Conservation (phyloP, 2,797 vertebrate genomes). For the Astyanax mexicanus region DNA sequence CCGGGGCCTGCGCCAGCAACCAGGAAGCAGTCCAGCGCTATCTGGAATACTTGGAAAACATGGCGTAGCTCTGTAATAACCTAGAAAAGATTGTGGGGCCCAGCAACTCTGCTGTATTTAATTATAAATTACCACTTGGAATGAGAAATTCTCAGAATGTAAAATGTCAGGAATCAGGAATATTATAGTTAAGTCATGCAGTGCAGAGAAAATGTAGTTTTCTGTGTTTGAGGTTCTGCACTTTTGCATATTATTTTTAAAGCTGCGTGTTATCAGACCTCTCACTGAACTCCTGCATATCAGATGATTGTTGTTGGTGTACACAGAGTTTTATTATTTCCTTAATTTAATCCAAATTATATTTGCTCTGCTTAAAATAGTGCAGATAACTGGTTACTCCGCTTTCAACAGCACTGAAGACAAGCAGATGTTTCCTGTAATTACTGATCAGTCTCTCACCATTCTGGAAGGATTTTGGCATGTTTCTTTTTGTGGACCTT, state of each 20-base stretch:
- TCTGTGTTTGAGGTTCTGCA: not conserved
- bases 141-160: conserved; percentile 47
- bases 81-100: conserved; percentile 60
- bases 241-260: conserved; percentile 29
- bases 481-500: not conserved
- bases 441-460: conserved; percentile 33
- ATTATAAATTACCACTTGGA: conserved; percentile 63
- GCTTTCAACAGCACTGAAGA: conserved; percentile 26
- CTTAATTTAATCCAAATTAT: conserved; percentile 3
- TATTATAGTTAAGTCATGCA: conserved; percentile 18
- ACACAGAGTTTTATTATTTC: not conserved
- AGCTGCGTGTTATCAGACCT: conserved; percentile 16
- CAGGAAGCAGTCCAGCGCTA: conserved; percentile 74
- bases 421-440: conserved; percentile 37
- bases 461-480: conserved; percentile 17
- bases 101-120: conserved; percentile 52
- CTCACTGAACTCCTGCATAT: not conserved
- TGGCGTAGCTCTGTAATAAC: conserved; percentile 69
- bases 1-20: conserved; percentile 79
- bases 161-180: conserved; percentile 47
- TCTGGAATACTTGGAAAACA: conserved; percentile 77
- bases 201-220: conserved; percentile 17
- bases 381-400: conserved; percentile 56
- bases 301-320: conserved; percentile 1
- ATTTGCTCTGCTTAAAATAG: not conserved